Evolutionary conservation across 2,113 vertebrate species (phyloP).

Genomic region (Psittacus erithacus): DNA sequence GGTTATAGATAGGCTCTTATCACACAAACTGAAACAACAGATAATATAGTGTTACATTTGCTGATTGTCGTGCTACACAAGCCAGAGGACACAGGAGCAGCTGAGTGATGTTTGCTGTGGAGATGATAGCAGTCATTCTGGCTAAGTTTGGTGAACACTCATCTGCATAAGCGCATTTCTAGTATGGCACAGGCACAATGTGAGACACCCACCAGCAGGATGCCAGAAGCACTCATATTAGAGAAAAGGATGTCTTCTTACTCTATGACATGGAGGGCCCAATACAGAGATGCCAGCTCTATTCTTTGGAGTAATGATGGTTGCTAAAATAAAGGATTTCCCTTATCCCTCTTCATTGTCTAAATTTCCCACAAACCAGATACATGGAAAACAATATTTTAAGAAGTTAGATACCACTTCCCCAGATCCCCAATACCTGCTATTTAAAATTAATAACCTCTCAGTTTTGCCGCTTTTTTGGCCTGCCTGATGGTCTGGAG

Average conservation of each 20-base stretch:
- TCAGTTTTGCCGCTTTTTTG: background rate
- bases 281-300: background rate
- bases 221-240: background rate
- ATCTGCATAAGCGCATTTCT: background rate
- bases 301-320: background rate
- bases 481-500: background rate
- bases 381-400: background rate
- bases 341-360: background rate
- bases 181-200: background rate
- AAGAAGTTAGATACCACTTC: background rate
- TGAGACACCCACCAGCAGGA: background rate
- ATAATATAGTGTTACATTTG: background rate
- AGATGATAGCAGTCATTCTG: background rate
- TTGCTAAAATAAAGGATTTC: background rate
- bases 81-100: background rate
- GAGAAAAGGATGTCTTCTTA: background rate
- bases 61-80: background rate
- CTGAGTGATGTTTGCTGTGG: background rate
- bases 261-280: background rate
- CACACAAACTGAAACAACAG: background rate
- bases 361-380: background rate
- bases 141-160: background rate
- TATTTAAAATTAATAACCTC: background rate
- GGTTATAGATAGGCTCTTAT: background rate
- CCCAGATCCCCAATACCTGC: background rate